Conservation (phyloP, 2,113 vertebrate genomes). For the Isichthys henryi region DNA sequence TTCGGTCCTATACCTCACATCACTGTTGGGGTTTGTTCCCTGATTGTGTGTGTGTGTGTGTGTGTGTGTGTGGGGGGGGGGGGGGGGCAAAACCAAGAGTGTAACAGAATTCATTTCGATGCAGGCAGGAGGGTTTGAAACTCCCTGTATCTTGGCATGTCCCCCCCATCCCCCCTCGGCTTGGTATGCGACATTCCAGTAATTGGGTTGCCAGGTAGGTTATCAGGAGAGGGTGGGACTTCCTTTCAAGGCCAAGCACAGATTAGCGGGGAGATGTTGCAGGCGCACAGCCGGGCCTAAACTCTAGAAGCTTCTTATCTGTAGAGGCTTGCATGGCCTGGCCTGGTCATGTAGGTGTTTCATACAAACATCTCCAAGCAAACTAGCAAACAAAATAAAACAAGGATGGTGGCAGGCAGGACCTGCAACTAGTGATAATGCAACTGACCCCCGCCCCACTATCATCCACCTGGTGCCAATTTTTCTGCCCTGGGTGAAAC, state of each 20-base stretch:
- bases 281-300: background rate
- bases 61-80: too few relatives aligned
- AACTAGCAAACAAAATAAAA: background rate
- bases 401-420: background rate
- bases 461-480: background rate
- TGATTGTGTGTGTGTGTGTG: background rate
- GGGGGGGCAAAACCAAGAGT: background rate
- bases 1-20: background rate
- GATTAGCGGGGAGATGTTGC: background rate
- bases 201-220: background rate
- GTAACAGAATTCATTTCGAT: background rate
- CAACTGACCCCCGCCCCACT: background rate
- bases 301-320: background rate
- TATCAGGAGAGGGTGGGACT: background rate
- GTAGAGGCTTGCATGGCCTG: background rate
- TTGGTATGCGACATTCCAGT: background rate
- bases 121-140: background rate
- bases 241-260: background rate
- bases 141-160: background rate
- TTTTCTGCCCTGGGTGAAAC: background rate
- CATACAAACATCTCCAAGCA: background rate
- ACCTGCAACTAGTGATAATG: background rate
- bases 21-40: background rate
- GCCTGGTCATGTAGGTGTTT: background rate
- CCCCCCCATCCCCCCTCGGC: background rate